Evolutionary conservation across 1,140 invertebrate species (phyloP).

Genomic region (Idris sp.): DNA sequence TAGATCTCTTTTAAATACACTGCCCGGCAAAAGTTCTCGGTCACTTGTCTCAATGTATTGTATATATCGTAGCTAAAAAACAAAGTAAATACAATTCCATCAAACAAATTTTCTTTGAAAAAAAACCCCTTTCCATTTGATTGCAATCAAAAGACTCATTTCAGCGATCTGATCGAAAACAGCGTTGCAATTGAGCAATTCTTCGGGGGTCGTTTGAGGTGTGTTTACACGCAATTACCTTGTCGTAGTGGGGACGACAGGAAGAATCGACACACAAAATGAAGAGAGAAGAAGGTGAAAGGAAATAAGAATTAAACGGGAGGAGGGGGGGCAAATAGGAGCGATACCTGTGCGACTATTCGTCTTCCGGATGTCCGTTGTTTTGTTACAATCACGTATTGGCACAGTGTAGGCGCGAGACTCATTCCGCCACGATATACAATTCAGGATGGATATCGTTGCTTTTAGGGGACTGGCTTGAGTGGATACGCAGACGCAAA

Average conservation of each 20-base stretch:
- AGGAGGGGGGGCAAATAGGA: slow-evolving; percentile 43
- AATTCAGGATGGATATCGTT: slow-evolving; percentile 71
- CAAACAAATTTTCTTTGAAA: no score
- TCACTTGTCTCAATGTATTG: no score
- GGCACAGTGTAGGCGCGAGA: slow-evolving; percentile 64
- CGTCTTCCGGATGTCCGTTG: slow-evolving; percentile 76
- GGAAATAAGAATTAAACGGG: slow-evolving; percentile 57
- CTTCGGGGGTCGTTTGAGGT: slow-evolving; percentile 28
- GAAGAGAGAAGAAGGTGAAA: slow-evolving; percentile 49
- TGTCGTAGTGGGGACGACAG: slow-evolving; percentile 28
- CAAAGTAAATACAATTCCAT: no score
- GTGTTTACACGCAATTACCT: slow-evolving; percentile 38
- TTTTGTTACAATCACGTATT: slow-evolving; percentile 77
- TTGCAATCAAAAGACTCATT: slow-evolving; percentile 1
- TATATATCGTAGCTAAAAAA: no score
- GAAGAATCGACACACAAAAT: slow-evolving; percentile 60
- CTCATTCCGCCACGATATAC: slow-evolving; percentile 62
- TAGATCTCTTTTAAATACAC: no score
- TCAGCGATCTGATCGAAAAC: slow-evolving; percentile 1
- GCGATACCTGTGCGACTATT: slow-evolving; percentile 78
- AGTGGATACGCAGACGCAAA: slow-evolving; percentile 61
- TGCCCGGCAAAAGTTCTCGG: no score
- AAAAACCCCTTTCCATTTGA: no score
- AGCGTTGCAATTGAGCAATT: slow-evolving; percentile 13
- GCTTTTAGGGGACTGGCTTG: slow-evolving; percentile 60